phyloP scores from a whole-genome alignment of 2,113 vertebrate species.

The Hyperopisus bebe region DNA sequence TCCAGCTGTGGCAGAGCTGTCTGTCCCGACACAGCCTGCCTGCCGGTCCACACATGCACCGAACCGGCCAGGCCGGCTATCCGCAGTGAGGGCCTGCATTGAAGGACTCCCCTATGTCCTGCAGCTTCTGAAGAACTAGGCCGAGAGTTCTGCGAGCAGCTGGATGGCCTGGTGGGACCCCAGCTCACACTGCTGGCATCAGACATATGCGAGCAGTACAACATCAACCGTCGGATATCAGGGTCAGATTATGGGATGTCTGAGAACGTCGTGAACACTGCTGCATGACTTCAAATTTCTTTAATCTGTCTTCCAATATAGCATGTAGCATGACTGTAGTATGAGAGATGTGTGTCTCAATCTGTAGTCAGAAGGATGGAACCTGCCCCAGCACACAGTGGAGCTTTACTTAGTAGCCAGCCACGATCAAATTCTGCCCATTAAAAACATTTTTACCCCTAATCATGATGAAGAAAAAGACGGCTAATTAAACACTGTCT shows the following conservation, averaged over 20 bases:
- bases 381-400: not conserved
- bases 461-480: not conserved
- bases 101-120: not conserved
- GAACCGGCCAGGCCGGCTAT: not conserved
- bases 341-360: not conserved
- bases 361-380: not conserved
- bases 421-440: not conserved
- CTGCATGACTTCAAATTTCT: not conserved
- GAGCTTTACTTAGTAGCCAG: not conserved
- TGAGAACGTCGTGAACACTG: not conserved
- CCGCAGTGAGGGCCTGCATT: not conserved
- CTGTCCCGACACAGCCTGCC: not conserved
- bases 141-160: slow-evolving; percentile 83
- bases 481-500: not conserved
- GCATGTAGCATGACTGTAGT: not conserved
- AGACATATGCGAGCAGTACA: slow-evolving; percentile 97
- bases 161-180: slow-evolving; percentile 88
- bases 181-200: slow-evolving; percentile 93
- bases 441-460: not conserved
- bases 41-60: not conserved
- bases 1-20: not conserved
- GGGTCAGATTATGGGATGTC: slow-evolving; percentile 57
- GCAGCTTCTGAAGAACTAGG: slow-evolving; percentile 77
- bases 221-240: slow-evolving; percentile 86
- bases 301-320: not conserved